Percentiles rank a stretch among this genome's conserved stretches.
Conservation (phyloP, 2,888 invertebrate species). For the Aplocera efformata region DNA sequence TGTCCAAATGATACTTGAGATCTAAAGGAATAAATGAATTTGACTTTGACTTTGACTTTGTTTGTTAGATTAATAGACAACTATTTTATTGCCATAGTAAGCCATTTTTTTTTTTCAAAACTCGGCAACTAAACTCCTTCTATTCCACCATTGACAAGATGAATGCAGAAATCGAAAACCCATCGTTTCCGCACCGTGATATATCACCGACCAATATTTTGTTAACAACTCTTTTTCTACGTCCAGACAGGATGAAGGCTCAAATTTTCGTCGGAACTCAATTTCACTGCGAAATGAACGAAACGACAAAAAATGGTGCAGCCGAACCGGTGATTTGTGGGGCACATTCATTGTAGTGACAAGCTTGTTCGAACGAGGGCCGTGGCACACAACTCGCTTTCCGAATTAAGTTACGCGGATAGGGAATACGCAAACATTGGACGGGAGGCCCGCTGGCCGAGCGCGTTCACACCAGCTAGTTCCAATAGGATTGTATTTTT, state of each 20-base stretch:
- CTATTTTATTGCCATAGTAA: too few relatives aligned
- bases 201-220: constrained; percentile 40
- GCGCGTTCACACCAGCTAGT: constrained; percentile 5
- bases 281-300: constrained; percentile 70
- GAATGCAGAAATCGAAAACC: constrained; percentile 31
- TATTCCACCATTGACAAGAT: constrained; percentile 8
- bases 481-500: constrained; percentile 16
- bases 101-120: too few relatives aligned
- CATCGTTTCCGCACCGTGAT: constrained; percentile 34
- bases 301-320: constrained; percentile 66
- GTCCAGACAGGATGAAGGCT: constrained; percentile 39
- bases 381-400: constrained; percentile 54
- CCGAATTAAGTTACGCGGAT: constrained; percentile 44
- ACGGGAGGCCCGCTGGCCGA: constrained; percentile 9
- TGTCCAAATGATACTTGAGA: too few relatives aligned
- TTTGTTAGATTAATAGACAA: too few relatives aligned
- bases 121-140: constrained; percentile 5
- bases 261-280: constrained; percentile 65
- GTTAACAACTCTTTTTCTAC: constrained; percentile 44
- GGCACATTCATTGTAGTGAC: constrained; percentile 74
- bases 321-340: constrained; percentile 74
- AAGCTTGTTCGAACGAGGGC: constrained; percentile 56
- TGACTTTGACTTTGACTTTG: too few relatives aligned
- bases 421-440: constrained; percentile 43
- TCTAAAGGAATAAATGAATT: too few relatives aligned